Evolutionary conservation across 2,888 invertebrate species (phyloP).

Genomic region (Scrobipalpa atriplicella): DNA sequence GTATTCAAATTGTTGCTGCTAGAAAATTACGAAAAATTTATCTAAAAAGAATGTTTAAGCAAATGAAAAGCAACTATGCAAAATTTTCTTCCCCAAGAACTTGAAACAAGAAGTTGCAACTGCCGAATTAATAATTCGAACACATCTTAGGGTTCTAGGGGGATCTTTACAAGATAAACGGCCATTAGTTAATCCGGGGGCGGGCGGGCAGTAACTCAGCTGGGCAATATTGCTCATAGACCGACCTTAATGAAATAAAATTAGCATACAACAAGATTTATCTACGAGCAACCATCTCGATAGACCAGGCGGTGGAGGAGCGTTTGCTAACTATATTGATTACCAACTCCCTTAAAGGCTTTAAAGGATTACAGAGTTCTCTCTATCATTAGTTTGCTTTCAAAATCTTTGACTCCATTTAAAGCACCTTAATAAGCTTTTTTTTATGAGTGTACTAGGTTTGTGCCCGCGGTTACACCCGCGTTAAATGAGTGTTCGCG

Average conservation of each 20-base stretch:
- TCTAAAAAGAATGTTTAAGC: not conserved
- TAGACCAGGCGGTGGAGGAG: not conserved
- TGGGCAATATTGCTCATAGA: conserved; percentile 74
- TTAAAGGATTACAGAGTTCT: too few relatives aligned
- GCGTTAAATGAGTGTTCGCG: too few relatives aligned
- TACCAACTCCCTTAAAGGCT: not conserved
- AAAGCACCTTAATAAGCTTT: too few relatives aligned
- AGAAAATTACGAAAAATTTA: too few relatives aligned
- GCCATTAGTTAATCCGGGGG: conserved; percentile 80
- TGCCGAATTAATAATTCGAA: conserved; percentile 64
- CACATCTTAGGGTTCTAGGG: conserved; percentile 61
- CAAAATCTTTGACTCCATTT: too few relatives aligned
- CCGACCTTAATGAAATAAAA: conserved; percentile 81
- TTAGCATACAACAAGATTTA: conserved; percentile 82
- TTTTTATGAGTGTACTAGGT: too few relatives aligned
- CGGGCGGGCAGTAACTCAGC: conserved; percentile 73
- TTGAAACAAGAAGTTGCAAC: conserved; percentile 31
- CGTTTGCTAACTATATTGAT: not conserved
- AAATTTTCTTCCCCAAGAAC: conserved; percentile 3
- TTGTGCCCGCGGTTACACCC: too few relatives aligned
- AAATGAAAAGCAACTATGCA: too few relatives aligned
- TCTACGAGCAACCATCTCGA: conserved; percentile 46
- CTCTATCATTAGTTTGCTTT: too few relatives aligned
- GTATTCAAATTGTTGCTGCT: too few relatives aligned
- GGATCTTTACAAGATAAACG: conserved; percentile 79